A percentile compares a stretch with the other conserved stretches of the same genome.
Evolutionary conservation across 2,888 invertebrate genomes (phyloP).

Genomic region (Eupithecia inturbata): DNA sequence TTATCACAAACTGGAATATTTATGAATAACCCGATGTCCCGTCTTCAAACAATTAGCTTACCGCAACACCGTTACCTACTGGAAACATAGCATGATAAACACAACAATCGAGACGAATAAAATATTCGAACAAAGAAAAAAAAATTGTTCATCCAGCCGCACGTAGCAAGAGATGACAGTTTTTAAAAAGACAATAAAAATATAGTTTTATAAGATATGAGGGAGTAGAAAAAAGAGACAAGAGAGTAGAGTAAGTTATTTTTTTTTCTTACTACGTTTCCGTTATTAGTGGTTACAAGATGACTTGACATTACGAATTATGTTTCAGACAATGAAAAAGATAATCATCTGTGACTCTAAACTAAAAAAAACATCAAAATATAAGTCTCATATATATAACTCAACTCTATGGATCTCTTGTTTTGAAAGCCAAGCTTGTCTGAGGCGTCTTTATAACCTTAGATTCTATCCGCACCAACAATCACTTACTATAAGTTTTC

Average conservation of each 20-base stretch:
- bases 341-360: not conserved
- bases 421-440: constrained; percentile 59
- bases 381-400: not conserved
- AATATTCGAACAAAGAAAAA: not conserved
- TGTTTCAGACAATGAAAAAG: not conserved
- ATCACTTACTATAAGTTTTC: constrained; percentile 66
- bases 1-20: constrained; percentile 24
- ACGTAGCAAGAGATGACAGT: not conserved
- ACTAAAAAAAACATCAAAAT: not conserved
- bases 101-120: not conserved
- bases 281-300: not conserved
- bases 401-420: constrained; percentile 24
- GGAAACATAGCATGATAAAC: not conserved
- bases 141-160: not conserved
- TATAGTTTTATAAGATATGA: not conserved
- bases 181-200: not conserved
- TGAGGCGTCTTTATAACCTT: constrained; percentile 75
- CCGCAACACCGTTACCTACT: constrained; percentile 21
- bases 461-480: constrained; percentile 67
- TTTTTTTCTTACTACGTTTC: not conserved
- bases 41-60: constrained; percentile 17
- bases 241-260: too few relatives aligned
- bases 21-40: constrained; percentile 33
- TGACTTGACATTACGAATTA: not conserved
- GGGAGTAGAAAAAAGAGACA: too few relatives aligned